Percentiles rank a stretch among this genome's conserved stretches.
Evolutionary conservation across 2,113 vertebrate species (phyloP).

Genomic region (Burhinus bistriatus): DNA sequence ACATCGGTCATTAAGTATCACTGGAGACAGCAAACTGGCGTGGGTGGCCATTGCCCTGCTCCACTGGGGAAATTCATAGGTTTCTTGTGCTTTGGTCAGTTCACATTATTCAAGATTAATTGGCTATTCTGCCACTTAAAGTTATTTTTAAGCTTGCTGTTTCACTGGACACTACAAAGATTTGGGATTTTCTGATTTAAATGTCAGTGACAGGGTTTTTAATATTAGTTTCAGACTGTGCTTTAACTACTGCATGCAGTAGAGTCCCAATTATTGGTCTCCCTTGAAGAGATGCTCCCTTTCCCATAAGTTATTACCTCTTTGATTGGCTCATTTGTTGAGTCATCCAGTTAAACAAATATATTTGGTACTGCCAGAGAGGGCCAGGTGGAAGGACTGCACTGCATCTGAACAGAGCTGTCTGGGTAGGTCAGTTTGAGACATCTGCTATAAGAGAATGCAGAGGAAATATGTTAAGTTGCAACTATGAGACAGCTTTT

Average conservation of each 20-base stretch:
- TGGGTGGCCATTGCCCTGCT: not conserved
- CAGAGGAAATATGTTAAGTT: not conserved
- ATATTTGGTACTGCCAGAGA: not conserved
- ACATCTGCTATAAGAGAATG: not conserved
- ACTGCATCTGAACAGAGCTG: not conserved
- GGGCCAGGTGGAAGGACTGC: not conserved
- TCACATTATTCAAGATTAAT: slow-evolving; percentile 31
- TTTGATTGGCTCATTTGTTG: not conserved
- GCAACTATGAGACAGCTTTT: not conserved
- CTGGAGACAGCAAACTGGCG: not conserved
- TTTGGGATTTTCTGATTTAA: slow-evolving; percentile 4
- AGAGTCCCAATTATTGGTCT: not conserved
- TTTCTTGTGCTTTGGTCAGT: not conserved
- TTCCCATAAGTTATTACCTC: not conserved
- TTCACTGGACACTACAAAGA: not conserved
- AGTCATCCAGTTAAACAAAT: not conserved
- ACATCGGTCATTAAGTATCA: not conserved
- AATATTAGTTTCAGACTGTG: not conserved
- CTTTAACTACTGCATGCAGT: not conserved
- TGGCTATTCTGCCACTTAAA: not conserved
- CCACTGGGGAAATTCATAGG: not conserved
- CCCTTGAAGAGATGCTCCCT: not conserved
- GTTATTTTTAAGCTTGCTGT: not conserved
- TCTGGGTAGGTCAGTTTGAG: accelerated
- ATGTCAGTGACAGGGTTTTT: not conserved